phyloP scores from a whole-genome alignment of 23 tunicate genomes.

The Botrylloides violaceus region DNA sequence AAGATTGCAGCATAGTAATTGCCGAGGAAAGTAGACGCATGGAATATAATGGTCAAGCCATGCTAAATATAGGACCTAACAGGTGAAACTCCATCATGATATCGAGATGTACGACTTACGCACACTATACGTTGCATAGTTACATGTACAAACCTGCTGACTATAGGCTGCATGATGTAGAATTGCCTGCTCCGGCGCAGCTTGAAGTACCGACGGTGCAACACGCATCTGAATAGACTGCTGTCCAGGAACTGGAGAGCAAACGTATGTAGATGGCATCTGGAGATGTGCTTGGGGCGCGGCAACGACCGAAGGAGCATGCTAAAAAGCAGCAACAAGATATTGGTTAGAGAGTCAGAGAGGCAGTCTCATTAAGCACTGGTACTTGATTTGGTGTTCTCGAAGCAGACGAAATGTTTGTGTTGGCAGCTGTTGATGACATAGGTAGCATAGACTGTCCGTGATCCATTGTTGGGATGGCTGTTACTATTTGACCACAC shows the following conservation, averaged over 20 bases:
- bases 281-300: slow-evolving; percentile 21
- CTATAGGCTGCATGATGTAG: slow-evolving; percentile 4
- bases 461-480: slow-evolving; percentile 25
- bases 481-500: slow-evolving; percentile 28
- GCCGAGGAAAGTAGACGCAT: too few relatives aligned
- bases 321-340: not conserved
- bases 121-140: too few relatives aligned
- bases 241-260: slow-evolving; percentile 28
- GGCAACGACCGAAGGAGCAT: not conserved
- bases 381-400: not conserved
- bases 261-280: slow-evolving; percentile 19
- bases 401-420: not conserved
- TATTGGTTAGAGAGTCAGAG: not conserved
- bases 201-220: slow-evolving; percentile 7
- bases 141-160: slow-evolving; percentile 11
- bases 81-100: too few relatives aligned
- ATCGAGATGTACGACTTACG: too few relatives aligned
- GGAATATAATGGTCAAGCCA: too few relatives aligned
- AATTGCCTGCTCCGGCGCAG: not conserved
- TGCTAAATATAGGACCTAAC: too few relatives aligned
- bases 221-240: slow-evolving; percentile 19
- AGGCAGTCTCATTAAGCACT: not conserved
- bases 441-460: not conserved
- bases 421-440: not conserved
- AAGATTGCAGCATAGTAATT: too few relatives aligned